These are phyloP conservation scores for Hippocampus comes DNA, from an alignment of 2,113 vertebrate species.

Conservation along the genomic window DNA sequence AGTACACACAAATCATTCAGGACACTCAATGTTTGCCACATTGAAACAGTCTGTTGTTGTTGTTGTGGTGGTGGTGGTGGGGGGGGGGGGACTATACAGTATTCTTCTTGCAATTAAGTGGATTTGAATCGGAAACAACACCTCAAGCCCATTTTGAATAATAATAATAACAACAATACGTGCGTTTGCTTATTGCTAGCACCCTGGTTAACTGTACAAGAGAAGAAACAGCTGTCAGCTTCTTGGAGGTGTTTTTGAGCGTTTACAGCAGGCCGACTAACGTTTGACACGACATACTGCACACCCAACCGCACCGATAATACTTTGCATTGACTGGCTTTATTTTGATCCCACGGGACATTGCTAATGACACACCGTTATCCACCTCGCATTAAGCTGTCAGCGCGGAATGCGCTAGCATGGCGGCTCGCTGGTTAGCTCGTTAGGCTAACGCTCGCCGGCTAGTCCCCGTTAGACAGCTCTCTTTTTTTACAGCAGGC, in stretches of 20 bases:
- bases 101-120: background rate
- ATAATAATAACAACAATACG: background rate
- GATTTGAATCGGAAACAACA: background rate
- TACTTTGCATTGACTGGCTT: background rate
- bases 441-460: conserved; percentile 38
- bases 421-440: conserved; percentile 9
- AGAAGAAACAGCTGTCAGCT: conserved; percentile 7
- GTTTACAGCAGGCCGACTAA: background rate
- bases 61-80: no score
- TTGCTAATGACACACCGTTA: background rate
- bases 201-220: no score
- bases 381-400: conserved; percentile 43
- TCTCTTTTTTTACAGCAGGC: conserved; percentile 19
- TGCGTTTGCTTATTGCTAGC: background rate
- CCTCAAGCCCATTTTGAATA: background rate
- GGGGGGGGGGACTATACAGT: background rate
- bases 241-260: background rate
- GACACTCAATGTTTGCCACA: no score
- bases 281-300: background rate
- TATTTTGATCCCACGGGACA: background rate
- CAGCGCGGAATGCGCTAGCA: conserved; percentile 39
- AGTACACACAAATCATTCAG: no score
- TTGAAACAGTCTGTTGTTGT: no score
- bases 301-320: background rate
- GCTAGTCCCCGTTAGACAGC: conserved; percentile 34